Evolutionary conservation across 1,140 invertebrate species (phyloP).

Genomic region (Dolichoris vasculosae): DNA sequence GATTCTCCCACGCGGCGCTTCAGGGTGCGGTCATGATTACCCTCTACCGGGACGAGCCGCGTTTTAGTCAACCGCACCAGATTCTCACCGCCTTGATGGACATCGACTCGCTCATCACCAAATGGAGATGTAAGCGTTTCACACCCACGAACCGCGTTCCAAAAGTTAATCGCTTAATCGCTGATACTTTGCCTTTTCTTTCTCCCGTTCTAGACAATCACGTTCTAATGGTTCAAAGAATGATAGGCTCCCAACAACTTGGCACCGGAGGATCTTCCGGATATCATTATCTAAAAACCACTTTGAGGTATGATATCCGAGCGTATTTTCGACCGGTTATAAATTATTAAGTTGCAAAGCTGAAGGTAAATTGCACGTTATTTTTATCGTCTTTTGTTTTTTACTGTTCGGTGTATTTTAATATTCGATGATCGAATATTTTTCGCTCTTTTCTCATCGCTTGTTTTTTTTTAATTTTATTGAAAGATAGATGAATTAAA

Average conservation of each 20-base stretch:
- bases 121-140: conserved; percentile 94
- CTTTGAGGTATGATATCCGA: conserved; percentile 84
- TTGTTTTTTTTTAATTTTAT: too few relatives aligned
- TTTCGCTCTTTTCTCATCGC: too few relatives aligned
- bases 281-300: conserved; percentile 98
- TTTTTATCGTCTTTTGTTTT: too few relatives aligned
- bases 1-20: conserved; percentile 91
- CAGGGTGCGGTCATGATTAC: conserved; percentile 98
- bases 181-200: neutral
- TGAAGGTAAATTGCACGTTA: too few relatives aligned
- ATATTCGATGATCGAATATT: too few relatives aligned
- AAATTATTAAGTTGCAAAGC: too few relatives aligned
- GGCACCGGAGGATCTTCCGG: conserved; percentile 98
- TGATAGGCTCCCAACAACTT: conserved; percentile 97
- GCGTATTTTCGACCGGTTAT: neutral
- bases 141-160: too few relatives aligned
- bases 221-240: conserved; percentile 98
- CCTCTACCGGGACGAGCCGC: conserved; percentile 95
- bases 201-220: conserved; percentile 88
- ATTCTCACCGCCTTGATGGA: conserved; percentile 96
- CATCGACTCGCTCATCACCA: conserved; percentile 98
- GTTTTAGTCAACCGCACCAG: conserved; percentile 98
- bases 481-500: too few relatives aligned
- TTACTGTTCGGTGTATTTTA: too few relatives aligned
- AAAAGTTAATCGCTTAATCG: neutral